Base-by-base conservation (phyloP, 2,113 vertebrate genomes). In the Limnothrissa miodon region DNA sequence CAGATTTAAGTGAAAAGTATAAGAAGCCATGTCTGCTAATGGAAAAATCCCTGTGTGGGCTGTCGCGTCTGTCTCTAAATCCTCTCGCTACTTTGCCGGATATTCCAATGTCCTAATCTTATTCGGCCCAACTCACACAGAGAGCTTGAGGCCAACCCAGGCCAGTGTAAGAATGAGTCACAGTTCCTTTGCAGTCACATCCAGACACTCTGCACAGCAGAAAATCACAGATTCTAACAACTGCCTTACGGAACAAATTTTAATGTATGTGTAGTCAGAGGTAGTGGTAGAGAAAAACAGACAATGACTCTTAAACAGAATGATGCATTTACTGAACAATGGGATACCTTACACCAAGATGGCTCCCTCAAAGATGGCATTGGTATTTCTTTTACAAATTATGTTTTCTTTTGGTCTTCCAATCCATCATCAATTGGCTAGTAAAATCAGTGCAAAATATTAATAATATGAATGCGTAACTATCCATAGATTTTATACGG, bases 21-120 rank as follows among this genome's bases (percentile, higher is more conserved):
- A 74, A 74, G 36, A 62, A 74, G 15, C 9, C 66, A 74, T 17
- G 66, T 17, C 66, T 39, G 29, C 66, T 74, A 33, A 36, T 39
- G 66, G 66, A 74, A 36, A 74, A 74, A 74, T 74, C 29, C 33
- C 29, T 74, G 66, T 74, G 66, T 74, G 66, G 66, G 66, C 66
- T 74, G 66, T 29, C 11, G 11, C 29, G 29, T 15, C 33, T 36
- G 29, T 17, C 33, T 74, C 66, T 74, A 74, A 70, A 70, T 70
- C 66, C 66, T 33, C 66, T 70, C 29, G 15, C 25, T 33, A 36
- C 66, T 70, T 15, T 33, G 66, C 15, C 3, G 66, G 66, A 70
- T 70, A 36, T 74, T 74, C 66, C 17, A 74, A 74, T 74, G 66
- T 74, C 66, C 66, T 74, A 74, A 74, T 74, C 66, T 74, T 74